Base-by-base conservation (phyloP, 2,797 vertebrate species). In the Melanogrammus aeglefinus region DNA sequence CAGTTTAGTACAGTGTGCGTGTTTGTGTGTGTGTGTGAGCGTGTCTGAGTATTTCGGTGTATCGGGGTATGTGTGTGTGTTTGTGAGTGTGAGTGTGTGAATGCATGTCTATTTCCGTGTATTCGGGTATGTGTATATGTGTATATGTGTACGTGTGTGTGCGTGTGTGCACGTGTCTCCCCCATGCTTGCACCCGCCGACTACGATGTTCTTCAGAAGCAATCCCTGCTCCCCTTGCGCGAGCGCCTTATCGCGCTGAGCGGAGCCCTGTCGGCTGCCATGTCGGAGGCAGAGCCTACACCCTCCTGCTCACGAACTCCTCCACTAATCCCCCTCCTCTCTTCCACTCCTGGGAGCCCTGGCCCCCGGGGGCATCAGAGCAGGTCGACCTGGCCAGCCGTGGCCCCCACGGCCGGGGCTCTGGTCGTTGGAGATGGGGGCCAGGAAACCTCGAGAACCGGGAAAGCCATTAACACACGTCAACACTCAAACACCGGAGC, bases 291-390 rank as follows among this genome's bases (percentile, higher is more conserved):
- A 75, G 80, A 85, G 82, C 82, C 82, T 81, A 81, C 81, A 85
- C 85, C 88, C 89, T 84, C 86, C 81, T 82, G 84, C 86, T 90
- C 88, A 90, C 86, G 87, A 88, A 87, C 87, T 90, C 88, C 83
- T 88, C 73, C 78, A 88, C 87, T 93, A 94, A 93, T 92, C 90
- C 89, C 84, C 88, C 84, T 82, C 89, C 84, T 82, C 1, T 81
- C 88, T 73, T 84, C 84, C 79, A 80, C 83, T 85, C 75, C 79
- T 75, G 89, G 90, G 92, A 91, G 91, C 88, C 80, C 85, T 85
- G 85, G 0, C 85, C 91, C 91, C 86, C 88, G 90, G 86, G 91
- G 84, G 85, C 88, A 86, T 80, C 86, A 89, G 88, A 91, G 91
- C 91, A 90, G 78, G 79, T 81, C 79, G 75, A 89, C 75, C 76